Evolutionary conservation across 2,797 vertebrate genomes (phyloP), one percentile per base, ranked within the genome.

Genomic region (Chrysocyon brachyurus): DNA sequence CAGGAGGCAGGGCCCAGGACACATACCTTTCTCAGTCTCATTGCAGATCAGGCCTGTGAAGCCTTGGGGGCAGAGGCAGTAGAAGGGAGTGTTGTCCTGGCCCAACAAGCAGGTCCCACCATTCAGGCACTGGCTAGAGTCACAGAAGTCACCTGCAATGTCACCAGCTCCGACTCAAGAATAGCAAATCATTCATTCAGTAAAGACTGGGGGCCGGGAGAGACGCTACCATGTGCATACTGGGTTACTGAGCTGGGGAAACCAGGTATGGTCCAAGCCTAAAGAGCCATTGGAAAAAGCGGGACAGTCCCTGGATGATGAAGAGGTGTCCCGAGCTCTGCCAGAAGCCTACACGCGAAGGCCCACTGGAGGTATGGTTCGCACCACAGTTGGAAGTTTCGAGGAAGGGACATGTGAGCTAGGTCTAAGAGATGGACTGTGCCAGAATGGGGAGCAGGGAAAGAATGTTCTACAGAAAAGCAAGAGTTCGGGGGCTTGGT

Each of bases 1-100:
- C 3, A 2, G 36, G 26, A 56, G 26, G 36, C 3, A 22, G 4
- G 1, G 9, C 22, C 59, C 72, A 1, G 49, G 21, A 6, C 22
- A 16, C 36, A 31, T 98, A 99, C 99, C 99, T 97, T 98, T 99
- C 97, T 99, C 99, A 0, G 99, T 99, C 95, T 99, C 98, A 21
- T 99, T 99, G 99, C 99, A 99, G 52, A 99, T 98, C 97, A 99
- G 99, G 75, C 99, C 99, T 4, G 98, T 96, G 22, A 99, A 99
- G 93, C 99, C 99, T 7, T 99, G 99, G 0, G 98, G 97, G 84
- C 99, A 99, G 98, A 99, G 99, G 94, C 99, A 99, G 98, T 99
- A 98, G 98, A 99, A 99, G 7, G 99, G 98, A 31, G 98, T 98
- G 0, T 98, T 99, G 57, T 99, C 99, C 5, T 99, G 98, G 28